phyloP scores from a whole-genome alignment of 2,113 vertebrate species.

The Albula glossodonta region DNA sequence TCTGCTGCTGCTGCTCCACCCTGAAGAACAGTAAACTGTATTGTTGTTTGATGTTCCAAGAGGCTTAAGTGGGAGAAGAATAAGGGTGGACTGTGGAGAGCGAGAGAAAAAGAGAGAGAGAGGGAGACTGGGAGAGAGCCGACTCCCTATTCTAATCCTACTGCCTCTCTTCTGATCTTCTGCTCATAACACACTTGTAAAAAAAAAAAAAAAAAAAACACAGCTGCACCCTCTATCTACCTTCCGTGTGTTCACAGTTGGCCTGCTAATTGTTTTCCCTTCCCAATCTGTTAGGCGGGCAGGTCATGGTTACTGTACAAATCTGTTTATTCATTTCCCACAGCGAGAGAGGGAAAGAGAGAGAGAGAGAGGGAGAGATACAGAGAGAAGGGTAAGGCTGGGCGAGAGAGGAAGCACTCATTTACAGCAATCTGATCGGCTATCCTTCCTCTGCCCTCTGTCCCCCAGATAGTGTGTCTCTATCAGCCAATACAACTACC shows the following conservation, averaged over 20 bases:
- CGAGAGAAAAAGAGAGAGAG: neutral
- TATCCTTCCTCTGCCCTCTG: neutral
- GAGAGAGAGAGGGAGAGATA: neutral
- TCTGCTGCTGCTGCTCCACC: neutral
- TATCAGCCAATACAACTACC: neutral
- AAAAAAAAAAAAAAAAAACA: slow-evolving; percentile 7
- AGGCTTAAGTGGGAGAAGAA: neutral
- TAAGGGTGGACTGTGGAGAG: neutral
- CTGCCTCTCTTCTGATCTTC: neutral
- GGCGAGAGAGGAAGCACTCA: neutral
- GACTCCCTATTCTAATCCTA: neutral
- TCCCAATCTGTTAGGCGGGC: slow-evolving; percentile 35
- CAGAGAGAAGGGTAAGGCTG: no score
- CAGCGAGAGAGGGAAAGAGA: neutral
- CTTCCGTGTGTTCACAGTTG: slow-evolving; percentile 33
- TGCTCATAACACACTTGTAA: neutral
- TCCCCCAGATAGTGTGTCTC: neutral
- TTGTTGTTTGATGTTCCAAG: neutral
- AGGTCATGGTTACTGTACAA: slow-evolving; percentile 27
- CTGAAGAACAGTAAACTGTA: neutral
- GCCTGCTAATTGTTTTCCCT: slow-evolving; percentile 36
- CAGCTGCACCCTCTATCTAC: slow-evolving; percentile 38
- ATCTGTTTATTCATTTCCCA: slow-evolving; percentile 18
- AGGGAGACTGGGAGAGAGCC: neutral
- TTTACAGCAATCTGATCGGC: neutral